These are phyloP conservation scores for Andinoacara biseriatus DNA, from an alignment of 2,113 vertebrate genomes.

Conservation along the genomic window DNA sequence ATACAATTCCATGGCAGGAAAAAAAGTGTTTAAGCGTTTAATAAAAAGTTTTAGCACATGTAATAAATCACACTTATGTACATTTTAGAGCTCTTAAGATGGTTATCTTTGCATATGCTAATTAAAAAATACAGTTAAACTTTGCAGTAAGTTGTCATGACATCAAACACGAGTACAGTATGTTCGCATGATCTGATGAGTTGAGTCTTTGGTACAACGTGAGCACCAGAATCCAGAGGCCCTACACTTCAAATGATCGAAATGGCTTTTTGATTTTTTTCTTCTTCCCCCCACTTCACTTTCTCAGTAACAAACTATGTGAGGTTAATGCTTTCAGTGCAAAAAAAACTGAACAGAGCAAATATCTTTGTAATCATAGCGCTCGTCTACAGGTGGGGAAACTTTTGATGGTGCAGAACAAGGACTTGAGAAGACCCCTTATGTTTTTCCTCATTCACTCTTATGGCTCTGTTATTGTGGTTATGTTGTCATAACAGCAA, in stretches of 20 bases:
- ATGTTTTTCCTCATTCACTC: not conserved
- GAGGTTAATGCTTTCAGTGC: slow-evolving; percentile 42
- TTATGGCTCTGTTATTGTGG: not conserved
- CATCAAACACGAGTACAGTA: slow-evolving; percentile 31
- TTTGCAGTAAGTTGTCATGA: slow-evolving; percentile 1
- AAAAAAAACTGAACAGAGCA: slow-evolving; percentile 44
- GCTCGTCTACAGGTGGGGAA: not conserved
- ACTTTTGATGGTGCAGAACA: not conserved
- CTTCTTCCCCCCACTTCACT: not conserved
- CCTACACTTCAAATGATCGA: slow-evolving; percentile 37
- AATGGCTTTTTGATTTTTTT: slow-evolving; percentile 39
- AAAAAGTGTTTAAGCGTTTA: not conserved
- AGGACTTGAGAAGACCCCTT: not conserved
- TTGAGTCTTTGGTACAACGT: slow-evolving; percentile 79
- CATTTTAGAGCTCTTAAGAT: slow-evolving; percentile 42
- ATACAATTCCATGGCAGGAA: not conserved
- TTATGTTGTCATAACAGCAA: not conserved
- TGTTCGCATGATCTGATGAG: slow-evolving; percentile 38
- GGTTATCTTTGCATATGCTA: slow-evolving; percentile 67
- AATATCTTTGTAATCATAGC: not conserved
- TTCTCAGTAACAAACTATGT: slow-evolving; percentile 55
- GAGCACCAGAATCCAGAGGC: slow-evolving; percentile 61
- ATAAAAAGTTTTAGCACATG: slow-evolving; percentile 50
- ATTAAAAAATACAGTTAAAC: slow-evolving; percentile 48
- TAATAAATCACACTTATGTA: slow-evolving; percentile 56